Conservation (phyloP, 1,140 invertebrate species). For the Elymnias hypermnestra region DNA sequence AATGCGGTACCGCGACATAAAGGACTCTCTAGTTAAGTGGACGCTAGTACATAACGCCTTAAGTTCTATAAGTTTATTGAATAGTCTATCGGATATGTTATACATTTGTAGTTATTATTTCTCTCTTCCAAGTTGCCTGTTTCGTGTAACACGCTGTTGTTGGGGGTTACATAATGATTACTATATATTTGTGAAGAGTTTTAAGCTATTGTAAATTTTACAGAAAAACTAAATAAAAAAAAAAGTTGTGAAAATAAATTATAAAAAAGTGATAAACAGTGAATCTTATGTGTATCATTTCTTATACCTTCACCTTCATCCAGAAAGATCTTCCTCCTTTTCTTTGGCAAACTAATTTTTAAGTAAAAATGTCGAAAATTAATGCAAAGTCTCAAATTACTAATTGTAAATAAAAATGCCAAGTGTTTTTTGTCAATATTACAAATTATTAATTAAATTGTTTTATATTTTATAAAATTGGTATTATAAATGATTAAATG, state of each 20-base stretch:
- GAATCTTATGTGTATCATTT: conserved; percentile 53
- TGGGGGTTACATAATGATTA: conserved; percentile 57
- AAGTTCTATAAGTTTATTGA: conserved; percentile 54
- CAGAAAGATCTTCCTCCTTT: no score
- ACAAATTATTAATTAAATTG: no score
- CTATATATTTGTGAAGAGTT: conserved; percentile 74
- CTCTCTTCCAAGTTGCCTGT: conserved; percentile 66
- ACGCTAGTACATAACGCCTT: conserved; percentile 54
- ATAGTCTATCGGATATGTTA: conserved; percentile 65
- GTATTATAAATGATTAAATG: no score
- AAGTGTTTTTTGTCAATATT: no score
- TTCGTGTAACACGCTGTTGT: conserved; percentile 51
- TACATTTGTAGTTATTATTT: conserved; percentile 55
- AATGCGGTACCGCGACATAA: conserved; percentile 42
- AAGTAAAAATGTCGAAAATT: no score
- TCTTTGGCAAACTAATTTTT: no score
- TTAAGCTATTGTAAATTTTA: conserved; percentile 76
- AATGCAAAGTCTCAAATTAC: no score
- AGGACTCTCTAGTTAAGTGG: conserved; percentile 63
- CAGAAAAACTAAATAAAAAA: conserved; percentile 74
- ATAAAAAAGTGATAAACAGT: conserved; percentile 74
- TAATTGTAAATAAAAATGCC: no score
- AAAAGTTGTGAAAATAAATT: conserved; percentile 76
- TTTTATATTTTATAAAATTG: no score
- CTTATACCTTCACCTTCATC: conserved; percentile 14